Conservation (phyloP, 2,888 invertebrate species). For the Lampropteryx suffumata region DNA sequence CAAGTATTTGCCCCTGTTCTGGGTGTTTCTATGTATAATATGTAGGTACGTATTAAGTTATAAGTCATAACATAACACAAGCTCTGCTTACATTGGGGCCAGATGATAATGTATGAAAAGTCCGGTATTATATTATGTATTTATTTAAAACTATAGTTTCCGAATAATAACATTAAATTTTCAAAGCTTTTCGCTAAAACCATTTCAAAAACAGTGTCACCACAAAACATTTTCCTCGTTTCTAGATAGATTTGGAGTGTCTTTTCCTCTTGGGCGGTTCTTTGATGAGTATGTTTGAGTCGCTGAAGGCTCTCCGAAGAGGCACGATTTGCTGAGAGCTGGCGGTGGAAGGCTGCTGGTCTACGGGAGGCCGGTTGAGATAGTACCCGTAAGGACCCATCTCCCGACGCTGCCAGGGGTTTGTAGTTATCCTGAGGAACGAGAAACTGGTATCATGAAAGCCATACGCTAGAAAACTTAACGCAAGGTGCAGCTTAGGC, state of each 20-base stretch:
- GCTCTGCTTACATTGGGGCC: too few relatives aligned
- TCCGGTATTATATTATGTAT: too few relatives aligned
- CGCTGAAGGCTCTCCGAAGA: conserved; percentile 63
- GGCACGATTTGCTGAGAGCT: conserved; percentile 41
- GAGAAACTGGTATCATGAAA: not conserved
- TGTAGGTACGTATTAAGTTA: too few relatives aligned
- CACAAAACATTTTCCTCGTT: not conserved
- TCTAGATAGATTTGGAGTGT: conserved; percentile 69
- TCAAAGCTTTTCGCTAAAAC: not conserved
- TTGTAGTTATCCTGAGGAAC: conserved; percentile 78
- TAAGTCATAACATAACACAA: too few relatives aligned
- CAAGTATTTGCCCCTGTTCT: too few relatives aligned
- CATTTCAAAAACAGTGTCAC: conserved; percentile 1
- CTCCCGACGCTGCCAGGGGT: conserved; percentile 82
- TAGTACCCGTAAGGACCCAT: conserved; percentile 85
- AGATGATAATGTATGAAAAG: too few relatives aligned
- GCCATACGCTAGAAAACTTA: too few relatives aligned
- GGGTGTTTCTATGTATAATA: too few relatives aligned
- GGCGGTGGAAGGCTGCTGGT: conserved; percentile 46
- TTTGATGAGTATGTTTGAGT: conserved; percentile 61
- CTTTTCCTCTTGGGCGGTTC: conserved; percentile 62
- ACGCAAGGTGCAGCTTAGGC: too few relatives aligned
- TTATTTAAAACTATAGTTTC: not conserved
- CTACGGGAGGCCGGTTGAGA: conserved; percentile 72
- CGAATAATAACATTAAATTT: conserved; percentile 10